Evolutionary conservation across 2,113 vertebrate genomes (phyloP).

Genomic region (Gobiocypris rarus): DNA sequence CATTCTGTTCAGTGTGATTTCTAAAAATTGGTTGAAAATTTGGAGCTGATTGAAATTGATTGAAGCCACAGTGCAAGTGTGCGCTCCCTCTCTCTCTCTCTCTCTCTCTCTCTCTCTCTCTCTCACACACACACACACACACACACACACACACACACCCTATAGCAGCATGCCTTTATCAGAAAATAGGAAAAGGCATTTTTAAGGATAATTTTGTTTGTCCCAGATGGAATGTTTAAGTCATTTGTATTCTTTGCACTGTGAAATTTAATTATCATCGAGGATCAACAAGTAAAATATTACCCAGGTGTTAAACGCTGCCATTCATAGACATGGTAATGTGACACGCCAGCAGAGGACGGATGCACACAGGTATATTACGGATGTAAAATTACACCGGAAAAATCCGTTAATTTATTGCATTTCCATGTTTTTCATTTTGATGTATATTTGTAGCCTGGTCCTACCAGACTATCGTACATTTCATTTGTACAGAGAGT

Average conservation of each 20-base stretch:
- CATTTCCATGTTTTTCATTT: not conserved
- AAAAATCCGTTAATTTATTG: not conserved
- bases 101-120: too few species aligned
- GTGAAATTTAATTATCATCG: conserved; percentile 3
- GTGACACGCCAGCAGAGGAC: not conserved
- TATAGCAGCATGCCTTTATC: not conserved
- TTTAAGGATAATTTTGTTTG: not conserved
- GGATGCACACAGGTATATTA: not conserved
- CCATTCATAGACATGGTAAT: not conserved
- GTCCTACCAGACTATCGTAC: too few species aligned
- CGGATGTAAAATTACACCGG: not conserved
- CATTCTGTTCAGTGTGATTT: not conserved
- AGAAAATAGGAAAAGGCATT: not conserved
- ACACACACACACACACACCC: too few species aligned
- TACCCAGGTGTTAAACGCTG: not conserved
- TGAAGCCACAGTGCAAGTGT: not conserved
- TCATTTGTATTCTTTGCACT: not conserved
- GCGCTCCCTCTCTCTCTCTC: too few species aligned
- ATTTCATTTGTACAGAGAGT: too few species aligned
- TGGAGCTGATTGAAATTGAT: not conserved
- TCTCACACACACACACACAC: not conserved
- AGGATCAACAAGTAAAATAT: not conserved
- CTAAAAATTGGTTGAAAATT: not conserved
- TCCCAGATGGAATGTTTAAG: not conserved
- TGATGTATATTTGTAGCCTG: not conserved